phyloP scores from a whole-genome alignment of 2,797 vertebrate genomes.

The Lagodon rhomboides region DNA sequence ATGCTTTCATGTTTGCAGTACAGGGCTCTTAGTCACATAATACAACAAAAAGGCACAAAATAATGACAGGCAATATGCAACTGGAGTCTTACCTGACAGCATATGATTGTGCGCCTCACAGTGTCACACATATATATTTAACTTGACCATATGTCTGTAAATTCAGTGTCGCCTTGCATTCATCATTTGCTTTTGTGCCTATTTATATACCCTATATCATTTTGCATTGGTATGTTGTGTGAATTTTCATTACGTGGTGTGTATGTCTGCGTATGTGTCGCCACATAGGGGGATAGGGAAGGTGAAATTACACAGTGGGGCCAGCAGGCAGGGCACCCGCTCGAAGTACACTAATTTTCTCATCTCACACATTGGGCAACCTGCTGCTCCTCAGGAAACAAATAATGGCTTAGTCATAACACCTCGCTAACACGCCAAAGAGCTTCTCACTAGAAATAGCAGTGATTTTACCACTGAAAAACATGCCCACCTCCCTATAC shows the following conservation, averaged over 20 bases:
- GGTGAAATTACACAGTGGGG: constrained; percentile 63
- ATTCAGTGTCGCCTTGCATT: constrained; percentile 11
- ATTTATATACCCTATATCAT: constrained; percentile 26
- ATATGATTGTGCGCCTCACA: constrained; percentile 25
- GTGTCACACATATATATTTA: constrained; percentile 14
- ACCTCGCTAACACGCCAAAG: constrained; percentile 74
- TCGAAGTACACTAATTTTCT: constrained; percentile 78
- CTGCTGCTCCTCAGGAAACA: constrained; percentile 83
- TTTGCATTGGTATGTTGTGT: constrained; percentile 40
- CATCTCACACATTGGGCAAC: constrained; percentile 79
- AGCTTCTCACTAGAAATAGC: constrained; percentile 78
- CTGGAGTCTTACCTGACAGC: constrained; percentile 30
- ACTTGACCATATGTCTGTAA: constrained; percentile 27
- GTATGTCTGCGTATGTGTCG: constrained; percentile 7
- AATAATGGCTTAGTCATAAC: constrained; percentile 83
- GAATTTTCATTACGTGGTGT: constrained; percentile 14
- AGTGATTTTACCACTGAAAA: constrained; percentile 67
- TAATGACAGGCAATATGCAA: constrained; percentile 69
- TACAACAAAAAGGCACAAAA: constrained; percentile 71
- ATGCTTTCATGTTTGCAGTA: constrained; percentile 79
- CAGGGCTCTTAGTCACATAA: constrained; percentile 75
- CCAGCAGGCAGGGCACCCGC: constrained; percentile 70
- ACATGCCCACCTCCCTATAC: constrained; percentile 60
- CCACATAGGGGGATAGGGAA: constrained; percentile 13
- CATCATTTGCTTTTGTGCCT: constrained; percentile 25